Evolutionary conservation across 2,888 invertebrate species (phyloP), one percentile per base, ranked within the genome.

Genomic region (Eucera pruinosa): DNA sequence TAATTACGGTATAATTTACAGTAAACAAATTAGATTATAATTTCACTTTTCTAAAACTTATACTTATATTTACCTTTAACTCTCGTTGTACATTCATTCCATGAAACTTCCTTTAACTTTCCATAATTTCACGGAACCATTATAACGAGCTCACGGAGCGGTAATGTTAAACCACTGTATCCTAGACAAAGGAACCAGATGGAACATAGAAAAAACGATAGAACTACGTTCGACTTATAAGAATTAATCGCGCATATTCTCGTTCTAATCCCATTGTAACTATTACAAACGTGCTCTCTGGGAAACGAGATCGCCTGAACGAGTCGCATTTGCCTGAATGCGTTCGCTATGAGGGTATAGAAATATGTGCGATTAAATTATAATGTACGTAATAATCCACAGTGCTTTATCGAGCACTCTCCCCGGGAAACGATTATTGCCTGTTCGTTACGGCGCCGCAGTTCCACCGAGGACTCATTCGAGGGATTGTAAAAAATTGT

Each of bases 401-500:
- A 9, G 27, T 54, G n/a, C 67, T 67, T 67, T 58, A 67, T 67
- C 58, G 30, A 4, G 18, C 30, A 36, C 47, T 57, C 13, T 30
- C n/a, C 2, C 13, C 1, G 20, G 11, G 7, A 15, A 48, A 58
- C 36, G 48, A 48, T 48, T 58, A 60, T 58, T 58, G 15, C 27
- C 41, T 20, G 41, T 25, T 39, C 60, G 25, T 48, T 20, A 62
- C 9, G 30, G n/a, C 0, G 13, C 15, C 11, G 1, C 27, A 47
- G 4, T 2, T 2, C 3, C 2, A 20, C n/a, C 7, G 9, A 1
- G n/a, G 25, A 20, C 41, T 67, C 58, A n/a, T 67, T 30, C 33
- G 11, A 11, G 41, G n/a, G 23, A 48, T 13, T 27, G 3, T 30
- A 50, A 60, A 58, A 67, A 52, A n/a, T 20, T n/a, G 23, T 11